Conservation (phyloP, 2,113 vertebrate species). For the Mobula hypostoma region DNA sequence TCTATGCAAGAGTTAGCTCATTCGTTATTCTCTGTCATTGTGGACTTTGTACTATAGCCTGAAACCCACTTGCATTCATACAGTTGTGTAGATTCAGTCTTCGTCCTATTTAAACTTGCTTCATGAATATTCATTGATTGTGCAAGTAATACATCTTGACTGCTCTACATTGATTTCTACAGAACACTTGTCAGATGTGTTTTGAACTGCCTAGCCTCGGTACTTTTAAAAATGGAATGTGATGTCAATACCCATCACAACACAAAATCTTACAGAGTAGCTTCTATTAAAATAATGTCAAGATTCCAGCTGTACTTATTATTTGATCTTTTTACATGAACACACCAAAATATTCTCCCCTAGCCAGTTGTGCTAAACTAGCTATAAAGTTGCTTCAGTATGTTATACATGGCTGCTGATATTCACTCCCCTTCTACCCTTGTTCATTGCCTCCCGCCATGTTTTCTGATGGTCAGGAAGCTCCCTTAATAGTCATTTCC, state of each 20-base stretch:
- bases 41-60: too few species aligned
- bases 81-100: not conserved
- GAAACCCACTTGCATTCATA: not conserved
- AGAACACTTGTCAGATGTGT: not conserved
- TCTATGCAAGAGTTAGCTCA: not conserved
- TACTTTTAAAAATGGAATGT: not conserved
- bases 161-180: not conserved
- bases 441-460: not conserved
- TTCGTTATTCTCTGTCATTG: not conserved
- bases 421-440: not conserved
- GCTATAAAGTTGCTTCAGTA: not conserved
- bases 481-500: not conserved
- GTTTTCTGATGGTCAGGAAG: not conserved
- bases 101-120: not conserved
- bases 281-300: not conserved
- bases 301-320: not conserved
- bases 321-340: not conserved
- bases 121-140: not conserved
- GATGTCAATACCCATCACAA: not conserved
- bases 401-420: not conserved
- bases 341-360: not conserved
- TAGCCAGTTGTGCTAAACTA: not conserved
- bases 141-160: not conserved
- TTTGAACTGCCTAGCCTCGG: not conserved
- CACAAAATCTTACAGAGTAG: too few species aligned